Conservation (phyloP, 1,140 invertebrate species). For the Pseudobourletiella spinata region DNA sequence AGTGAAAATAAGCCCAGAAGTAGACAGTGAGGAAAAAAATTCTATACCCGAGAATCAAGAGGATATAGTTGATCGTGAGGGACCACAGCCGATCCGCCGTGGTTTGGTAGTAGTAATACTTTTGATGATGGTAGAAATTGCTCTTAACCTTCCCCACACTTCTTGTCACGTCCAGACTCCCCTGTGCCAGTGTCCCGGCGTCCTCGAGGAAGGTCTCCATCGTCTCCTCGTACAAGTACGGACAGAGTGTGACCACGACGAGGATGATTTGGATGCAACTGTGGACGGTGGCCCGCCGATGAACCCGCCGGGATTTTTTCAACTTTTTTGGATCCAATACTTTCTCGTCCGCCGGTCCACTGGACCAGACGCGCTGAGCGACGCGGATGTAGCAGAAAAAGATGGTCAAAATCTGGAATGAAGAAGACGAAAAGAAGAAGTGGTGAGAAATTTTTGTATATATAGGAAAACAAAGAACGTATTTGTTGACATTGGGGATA, state of each 20-base stretch:
- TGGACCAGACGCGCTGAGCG: conserved; percentile 28
- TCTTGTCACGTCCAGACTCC: background rate
- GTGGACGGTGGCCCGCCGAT: conserved; percentile 29
- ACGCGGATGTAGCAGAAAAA: conserved; percentile 33
- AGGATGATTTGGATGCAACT: conserved; percentile 32
- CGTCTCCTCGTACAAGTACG: conserved; percentile 28
- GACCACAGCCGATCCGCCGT: conserved; percentile 16
- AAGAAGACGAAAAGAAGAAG: background rate
- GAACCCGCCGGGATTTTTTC: conserved; percentile 27
- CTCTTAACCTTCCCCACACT: background rate
- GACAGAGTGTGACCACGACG: conserved; percentile 21
- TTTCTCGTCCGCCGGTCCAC: conserved; percentile 21
- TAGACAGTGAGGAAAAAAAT: no score
- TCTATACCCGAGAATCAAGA: conserved; percentile 30
- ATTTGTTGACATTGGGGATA: no score
- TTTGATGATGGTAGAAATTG: background rate
- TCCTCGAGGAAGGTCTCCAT: conserved; percentile 11
- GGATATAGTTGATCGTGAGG: conserved; percentile 31
- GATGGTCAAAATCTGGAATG: conserved; percentile 5
- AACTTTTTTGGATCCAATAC: conserved; percentile 25
- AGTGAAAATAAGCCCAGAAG: no score
- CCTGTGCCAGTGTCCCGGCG: no score
- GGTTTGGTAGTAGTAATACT: background rate
- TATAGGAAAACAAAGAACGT: no score
- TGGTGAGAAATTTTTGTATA: background rate